These are phyloP conservation scores for Takifugu flavidus DNA, from an alignment of 2,113 vertebrate species.

Conservation along the genomic window DNA sequence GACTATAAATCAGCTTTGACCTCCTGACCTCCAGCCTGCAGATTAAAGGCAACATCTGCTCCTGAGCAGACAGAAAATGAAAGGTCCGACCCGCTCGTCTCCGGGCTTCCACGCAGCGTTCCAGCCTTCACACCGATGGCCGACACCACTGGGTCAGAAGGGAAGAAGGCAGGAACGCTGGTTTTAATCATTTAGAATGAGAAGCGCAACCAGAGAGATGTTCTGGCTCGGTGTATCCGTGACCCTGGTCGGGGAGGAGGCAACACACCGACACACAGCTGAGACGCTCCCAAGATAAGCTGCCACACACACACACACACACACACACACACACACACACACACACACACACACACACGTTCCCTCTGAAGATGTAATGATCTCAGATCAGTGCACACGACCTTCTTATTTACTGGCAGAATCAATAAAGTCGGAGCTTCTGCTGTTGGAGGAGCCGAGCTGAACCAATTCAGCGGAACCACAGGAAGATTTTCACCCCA, in stretches of 20 bases:
- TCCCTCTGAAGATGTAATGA: not conserved
- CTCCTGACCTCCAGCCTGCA: constrained; percentile 34
- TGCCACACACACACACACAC: not conserved
- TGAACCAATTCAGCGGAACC: too few species aligned
- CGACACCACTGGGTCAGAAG: not conserved
- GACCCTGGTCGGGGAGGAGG: constrained; percentile 4
- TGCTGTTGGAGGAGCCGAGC: not conserved
- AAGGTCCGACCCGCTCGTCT: not conserved
- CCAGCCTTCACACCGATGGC: not conserved
- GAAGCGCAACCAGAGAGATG: not conserved
- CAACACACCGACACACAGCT: constrained; percentile 11
- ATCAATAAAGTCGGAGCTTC: not conserved
- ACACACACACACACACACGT: not conserved
- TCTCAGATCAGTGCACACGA: constrained; percentile 13
- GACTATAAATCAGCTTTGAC: constrained; percentile 35
- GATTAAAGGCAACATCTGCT: constrained; percentile 8
- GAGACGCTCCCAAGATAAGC: not conserved
- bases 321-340: too few species aligned
- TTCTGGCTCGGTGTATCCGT: constrained; percentile 16
- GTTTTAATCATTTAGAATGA: not conserved
- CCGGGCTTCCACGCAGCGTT: not conserved
- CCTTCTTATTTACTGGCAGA: constrained; percentile 26
- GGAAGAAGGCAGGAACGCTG: too few species aligned
- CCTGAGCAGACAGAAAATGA: not conserved
- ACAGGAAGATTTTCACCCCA: too few species aligned